phyloP scores from a whole-genome alignment of 1,140 invertebrate genomes.

The Lucilia sericata region DNA sequence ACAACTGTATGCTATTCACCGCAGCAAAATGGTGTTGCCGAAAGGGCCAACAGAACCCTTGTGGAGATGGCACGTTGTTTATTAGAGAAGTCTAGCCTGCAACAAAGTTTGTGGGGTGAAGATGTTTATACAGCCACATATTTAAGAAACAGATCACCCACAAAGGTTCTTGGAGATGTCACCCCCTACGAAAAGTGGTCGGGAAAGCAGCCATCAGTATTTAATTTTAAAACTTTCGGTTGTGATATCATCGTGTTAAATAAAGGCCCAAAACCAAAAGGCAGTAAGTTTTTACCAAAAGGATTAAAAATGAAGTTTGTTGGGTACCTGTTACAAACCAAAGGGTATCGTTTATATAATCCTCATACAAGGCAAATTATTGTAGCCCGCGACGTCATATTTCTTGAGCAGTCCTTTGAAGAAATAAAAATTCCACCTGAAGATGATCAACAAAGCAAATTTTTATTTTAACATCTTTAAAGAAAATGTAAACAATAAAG shows the following conservation, averaged over 20 bases:
- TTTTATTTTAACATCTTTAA: neutral
- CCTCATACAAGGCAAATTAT: constrained; percentile 19
- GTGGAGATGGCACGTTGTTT: constrained; percentile 54
- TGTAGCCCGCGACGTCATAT: constrained; percentile 29
- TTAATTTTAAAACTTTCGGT: constrained; percentile 61
- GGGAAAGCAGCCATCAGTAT: constrained; percentile 40
- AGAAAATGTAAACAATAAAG: neutral
- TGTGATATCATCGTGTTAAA: constrained; percentile 56
- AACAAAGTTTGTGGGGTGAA: constrained; percentile 68
- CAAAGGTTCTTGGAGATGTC: constrained; percentile 13
- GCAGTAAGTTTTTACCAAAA: constrained; percentile 33
- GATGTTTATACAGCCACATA: constrained; percentile 66
- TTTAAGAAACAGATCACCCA: constrained; percentile 45
- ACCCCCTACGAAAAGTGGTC: constrained; percentile 43
- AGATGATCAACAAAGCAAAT: neutral
- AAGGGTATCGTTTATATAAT: constrained; percentile 46
- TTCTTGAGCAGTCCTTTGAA: constrained; percentile 33
- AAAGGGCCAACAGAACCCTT: constrained; percentile 54
- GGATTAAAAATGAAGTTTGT: constrained; percentile 50
- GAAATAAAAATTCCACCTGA: neutral
- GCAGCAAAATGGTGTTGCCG: constrained; percentile 56
- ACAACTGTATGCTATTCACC: too few relatives aligned
- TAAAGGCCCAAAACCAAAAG: constrained; percentile 51
- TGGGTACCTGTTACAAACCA: constrained; percentile 23
- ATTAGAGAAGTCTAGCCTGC: constrained; percentile 60